These are phyloP conservation scores for Coregonus clupeaformis DNA, from an alignment of 2,113 vertebrate species.

Conservation along the genomic window DNA sequence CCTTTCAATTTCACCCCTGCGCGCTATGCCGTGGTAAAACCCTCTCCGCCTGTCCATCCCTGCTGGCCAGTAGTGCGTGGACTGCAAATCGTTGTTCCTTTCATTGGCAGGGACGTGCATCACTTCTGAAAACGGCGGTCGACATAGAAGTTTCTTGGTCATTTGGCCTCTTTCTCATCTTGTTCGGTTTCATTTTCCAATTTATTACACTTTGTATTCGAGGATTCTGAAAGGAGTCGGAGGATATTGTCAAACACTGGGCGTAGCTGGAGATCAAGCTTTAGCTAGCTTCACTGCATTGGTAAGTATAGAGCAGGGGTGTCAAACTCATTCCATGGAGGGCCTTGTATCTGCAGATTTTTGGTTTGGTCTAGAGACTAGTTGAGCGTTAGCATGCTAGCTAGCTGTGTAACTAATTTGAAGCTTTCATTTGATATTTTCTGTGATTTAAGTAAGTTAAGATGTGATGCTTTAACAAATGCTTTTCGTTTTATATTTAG, in stretches of 20 bases:
- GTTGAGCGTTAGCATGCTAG: slow-evolving; percentile 36
- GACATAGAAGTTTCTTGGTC: slow-evolving; percentile 38
- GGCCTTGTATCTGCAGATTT: too few species aligned
- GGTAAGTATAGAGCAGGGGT: too few species aligned
- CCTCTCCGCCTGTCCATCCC: slow-evolving; percentile 54
- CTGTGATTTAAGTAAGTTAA: neutral
- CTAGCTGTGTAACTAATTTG: slow-evolving; percentile 39
- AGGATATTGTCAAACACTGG: slow-evolving; percentile 54
- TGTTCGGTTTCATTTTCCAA: slow-evolving; percentile 25
- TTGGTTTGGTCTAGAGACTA: slow-evolving; percentile 18
- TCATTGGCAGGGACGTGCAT: slow-evolving; percentile 62
- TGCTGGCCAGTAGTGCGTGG: slow-evolving; percentile 43
- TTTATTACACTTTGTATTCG: slow-evolving; percentile 27
- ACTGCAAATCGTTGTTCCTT: slow-evolving; percentile 62
- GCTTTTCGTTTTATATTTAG: neutral
- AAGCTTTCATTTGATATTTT: neutral
- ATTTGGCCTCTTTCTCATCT: neutral
- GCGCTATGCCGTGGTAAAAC: slow-evolving; percentile 45
- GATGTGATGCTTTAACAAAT: neutral
- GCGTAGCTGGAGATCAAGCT: slow-evolving; percentile 66
- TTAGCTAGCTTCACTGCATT: slow-evolving; percentile 40
- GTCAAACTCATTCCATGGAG: too few species aligned
- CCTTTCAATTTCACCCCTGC: slow-evolving; percentile 70
- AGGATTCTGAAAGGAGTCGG: slow-evolving; percentile 20
- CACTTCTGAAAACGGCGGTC: slow-evolving; percentile 45